Evolutionary conservation across 2,797 vertebrate genomes (phyloP).

Genomic region (Pelodytes ibericus): DNA sequence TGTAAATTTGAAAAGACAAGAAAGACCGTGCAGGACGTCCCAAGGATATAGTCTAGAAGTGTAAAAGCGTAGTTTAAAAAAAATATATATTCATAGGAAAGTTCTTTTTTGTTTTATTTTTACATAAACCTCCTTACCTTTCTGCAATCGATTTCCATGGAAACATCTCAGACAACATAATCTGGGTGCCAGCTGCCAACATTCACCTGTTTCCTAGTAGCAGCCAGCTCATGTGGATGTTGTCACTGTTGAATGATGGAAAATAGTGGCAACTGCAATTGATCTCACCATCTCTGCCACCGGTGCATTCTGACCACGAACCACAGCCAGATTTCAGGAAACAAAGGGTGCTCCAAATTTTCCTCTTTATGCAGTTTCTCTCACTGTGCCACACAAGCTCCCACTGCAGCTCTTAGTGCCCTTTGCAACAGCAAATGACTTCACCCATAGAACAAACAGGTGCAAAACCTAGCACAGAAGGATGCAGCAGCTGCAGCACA

Average conservation of each 20-base stretch:
- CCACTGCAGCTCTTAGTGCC: constrained; percentile 67
- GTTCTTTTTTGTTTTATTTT: not conserved
- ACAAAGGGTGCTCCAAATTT: constrained; percentile 63
- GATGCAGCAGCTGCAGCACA: constrained; percentile 69
- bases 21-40: too few relatives aligned
- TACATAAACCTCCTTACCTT: constrained; percentile 43
- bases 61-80: too few relatives aligned
- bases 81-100: not conserved
- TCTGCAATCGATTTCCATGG: constrained; percentile 68
- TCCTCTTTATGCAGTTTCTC: constrained; percentile 65
- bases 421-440: constrained; percentile 73
- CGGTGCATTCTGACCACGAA: constrained; percentile 66
- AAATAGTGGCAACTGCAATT: constrained; percentile 67
- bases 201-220: constrained; percentile 75
- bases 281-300: constrained; percentile 65
- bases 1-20: too few relatives aligned
- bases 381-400: constrained; percentile 70
- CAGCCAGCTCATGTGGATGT: constrained; percentile 67
- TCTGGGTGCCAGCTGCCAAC: constrained; percentile 66
- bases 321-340: constrained; percentile 66
- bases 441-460: constrained; percentile 66
- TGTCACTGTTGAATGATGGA: constrained; percentile 64
- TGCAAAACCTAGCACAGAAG: constrained; percentile 68
- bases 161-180: constrained; percentile 68
- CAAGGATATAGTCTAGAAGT: too few relatives aligned